Base-by-base conservation (phyloP, 2,113 vertebrate genomes). In the Andinoacara biseriatus region DNA sequence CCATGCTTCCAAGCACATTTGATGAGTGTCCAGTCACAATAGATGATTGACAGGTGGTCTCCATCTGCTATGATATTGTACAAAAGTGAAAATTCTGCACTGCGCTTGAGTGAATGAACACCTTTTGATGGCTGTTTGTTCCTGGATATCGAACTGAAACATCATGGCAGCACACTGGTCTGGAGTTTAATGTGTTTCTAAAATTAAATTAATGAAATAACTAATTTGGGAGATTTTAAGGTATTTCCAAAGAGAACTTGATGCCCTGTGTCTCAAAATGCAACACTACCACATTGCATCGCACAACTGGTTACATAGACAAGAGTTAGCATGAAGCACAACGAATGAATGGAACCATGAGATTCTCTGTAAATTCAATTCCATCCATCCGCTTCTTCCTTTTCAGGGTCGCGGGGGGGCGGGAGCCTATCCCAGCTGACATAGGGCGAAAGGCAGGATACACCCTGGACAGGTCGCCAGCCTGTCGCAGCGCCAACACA, bases 191-290 rank as follows among this genome's bases (percentile, higher is more conserved):
- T 3, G 29, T 63, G 35, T 63, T 63, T 63, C 61, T 63, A 20
- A 40, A 63, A 33, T 40, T 3, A 40, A 4, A 40, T 40, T 2
- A 3, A n/a, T 5, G 35, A 43, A 65, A 63, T 6, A 65, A 24
- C n/a, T 43, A 40, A 13, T 8, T 63, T 40, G 11, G 38, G 10
- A 63, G 33, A 63, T 9, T 63, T 40, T 63, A 11, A 40, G 38
- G 0, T 22, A 11, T 63, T 15, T 40, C 11, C 61, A 65, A 38
- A 63, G 0, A 2, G 0, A 65, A 1, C 62, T 43, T 65, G 38
- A 65, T 43, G 62, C 62, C n/a, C 4, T 17, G 7, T 43, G n/a
- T 65, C n/a, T 43, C 1, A 0, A 65, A 43, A 65, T 65, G 62
- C 62, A 43, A 22, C n/a, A 24, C n/a, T 0, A 43, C 62, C n/a